Evolutionary conservation across 1,140 invertebrate species (phyloP).

Genomic region (Pteromalus puparum): DNA sequence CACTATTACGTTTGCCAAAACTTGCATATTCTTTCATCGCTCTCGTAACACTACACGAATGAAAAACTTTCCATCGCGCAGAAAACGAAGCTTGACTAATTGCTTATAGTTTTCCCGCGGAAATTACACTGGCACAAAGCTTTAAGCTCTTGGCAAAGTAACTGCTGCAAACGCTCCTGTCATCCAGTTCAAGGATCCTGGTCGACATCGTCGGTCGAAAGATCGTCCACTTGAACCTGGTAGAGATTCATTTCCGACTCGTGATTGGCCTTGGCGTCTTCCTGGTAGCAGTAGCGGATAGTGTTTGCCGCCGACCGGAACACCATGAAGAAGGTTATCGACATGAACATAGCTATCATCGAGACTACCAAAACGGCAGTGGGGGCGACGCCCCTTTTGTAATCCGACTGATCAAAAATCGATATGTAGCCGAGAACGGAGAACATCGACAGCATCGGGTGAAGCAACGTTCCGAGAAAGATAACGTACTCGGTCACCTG

Average conservation of each 20-base stretch:
- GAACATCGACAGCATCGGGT: neutral
- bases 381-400: neutral
- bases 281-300: slow-evolving; percentile 10
- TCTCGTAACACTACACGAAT: too few species aligned
- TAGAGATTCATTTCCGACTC: slow-evolving; percentile 37
- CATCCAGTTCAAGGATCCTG: neutral
- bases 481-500: slow-evolving; percentile 17
- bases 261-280: slow-evolving; percentile 24
- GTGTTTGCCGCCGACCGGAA: slow-evolving; percentile 18
- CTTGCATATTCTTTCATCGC: too few species aligned
- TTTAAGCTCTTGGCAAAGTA: neutral
- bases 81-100: neutral
- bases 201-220: neutral
- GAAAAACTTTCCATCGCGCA: too few species aligned
- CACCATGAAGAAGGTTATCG: neutral
- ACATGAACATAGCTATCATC: slow-evolving; percentile 8
- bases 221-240: slow-evolving; percentile 24
- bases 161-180: neutral
- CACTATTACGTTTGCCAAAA: too few species aligned
- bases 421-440: neutral
- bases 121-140: too few species aligned
- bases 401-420: neutral
- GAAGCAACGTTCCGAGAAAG: neutral
- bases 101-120: neutral
- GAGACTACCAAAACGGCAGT: neutral